These are phyloP conservation scores for Struthidea cinerea DNA, from an alignment of 2,113 vertebrate genomes.

Conservation along the genomic window DNA sequence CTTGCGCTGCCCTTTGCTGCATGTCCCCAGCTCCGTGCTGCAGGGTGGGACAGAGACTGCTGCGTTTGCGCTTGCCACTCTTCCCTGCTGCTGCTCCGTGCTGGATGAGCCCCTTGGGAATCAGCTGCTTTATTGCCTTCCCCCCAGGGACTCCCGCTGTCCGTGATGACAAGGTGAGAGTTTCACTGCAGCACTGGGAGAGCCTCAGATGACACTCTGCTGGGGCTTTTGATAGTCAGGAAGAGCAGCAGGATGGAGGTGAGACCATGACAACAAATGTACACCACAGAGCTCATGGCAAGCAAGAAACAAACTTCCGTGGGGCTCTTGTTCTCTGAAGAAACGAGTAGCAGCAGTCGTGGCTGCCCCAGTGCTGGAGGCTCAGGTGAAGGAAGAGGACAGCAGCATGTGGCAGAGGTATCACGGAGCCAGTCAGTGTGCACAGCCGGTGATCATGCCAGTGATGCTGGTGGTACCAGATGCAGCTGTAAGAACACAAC, in stretches of 20 bases:
- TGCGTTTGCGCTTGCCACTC: not conserved
- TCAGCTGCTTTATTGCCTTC: not conserved
- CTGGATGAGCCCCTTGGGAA: not conserved
- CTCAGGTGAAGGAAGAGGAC: not conserved
- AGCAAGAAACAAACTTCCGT: not conserved
- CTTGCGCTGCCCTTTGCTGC: rapidly evolving
- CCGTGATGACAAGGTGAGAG: not conserved
- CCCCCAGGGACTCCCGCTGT: not conserved
- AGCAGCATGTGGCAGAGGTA: not conserved
- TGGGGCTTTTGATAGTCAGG: not conserved
- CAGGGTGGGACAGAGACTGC: not conserved
- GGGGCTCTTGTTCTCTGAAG: not conserved
- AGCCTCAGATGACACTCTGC: not conserved
- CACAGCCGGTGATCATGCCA: not conserved
- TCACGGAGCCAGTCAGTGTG: rapidly evolving
- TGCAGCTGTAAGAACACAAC: not conserved
- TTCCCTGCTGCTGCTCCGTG: rapidly evolving
- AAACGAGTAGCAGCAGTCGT: rapidly evolving
- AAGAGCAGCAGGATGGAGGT: not conserved
- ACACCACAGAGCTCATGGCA: not conserved
- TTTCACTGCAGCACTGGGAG: not conserved
- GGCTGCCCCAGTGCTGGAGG: not conserved
- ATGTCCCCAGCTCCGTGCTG: not conserved
- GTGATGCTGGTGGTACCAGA: not conserved
- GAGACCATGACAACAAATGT: rapidly evolving